Evolutionary conservation across 2,888 invertebrate genomes (phyloP), one percentile per base, ranked within the genome.

Genomic region (Xestia ashworthii): DNA sequence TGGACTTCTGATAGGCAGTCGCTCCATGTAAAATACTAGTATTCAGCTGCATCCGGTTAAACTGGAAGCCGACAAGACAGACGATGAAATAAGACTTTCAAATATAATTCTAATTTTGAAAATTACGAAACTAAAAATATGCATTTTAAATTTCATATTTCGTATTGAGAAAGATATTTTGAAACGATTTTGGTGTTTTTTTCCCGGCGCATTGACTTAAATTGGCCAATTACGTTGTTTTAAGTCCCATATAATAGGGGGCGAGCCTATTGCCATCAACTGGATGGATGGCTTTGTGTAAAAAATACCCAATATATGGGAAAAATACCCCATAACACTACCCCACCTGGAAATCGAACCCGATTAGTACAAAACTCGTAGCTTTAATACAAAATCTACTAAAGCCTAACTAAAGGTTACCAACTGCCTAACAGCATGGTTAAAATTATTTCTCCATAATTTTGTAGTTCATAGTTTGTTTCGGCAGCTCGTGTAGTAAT

Each of bases 381-480:
- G 16, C 60, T 60, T 32, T 14, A 3, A 41, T 41, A 14, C 44
- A 2, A 22, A 44, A 41, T 32, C 19, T 16, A 60, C 5, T 5
- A 38, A 65, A 64, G n/a, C n/a, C n/a, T n/a, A n/a, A n/a, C n/a
- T n/a, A n/a, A n/a, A n/a, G 32, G 32, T 32, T 32, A 32, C 32
- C 32, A 32, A 32, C 1, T 2, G 32, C 32, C 3, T 32, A 32
- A 32, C 32, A 1, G 0, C 4, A 55, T 48, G 9, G 8, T 38
- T 46, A n/a, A 64, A 58, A 73, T 67, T 38, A 44, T 38, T 76
- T 46, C 44, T 70, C 44, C 19, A 60, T 46, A 32, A 73, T 50
- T 77, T 69, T 50, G 22, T 65, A 66, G 48, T 70, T 75, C 9
- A 8, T 68, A 41, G 68, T 71, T 68, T 64, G 68, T 71, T 68